Evolutionary conservation across 2,888 invertebrate species (phyloP).

Genomic region (Andricus curvator): DNA sequence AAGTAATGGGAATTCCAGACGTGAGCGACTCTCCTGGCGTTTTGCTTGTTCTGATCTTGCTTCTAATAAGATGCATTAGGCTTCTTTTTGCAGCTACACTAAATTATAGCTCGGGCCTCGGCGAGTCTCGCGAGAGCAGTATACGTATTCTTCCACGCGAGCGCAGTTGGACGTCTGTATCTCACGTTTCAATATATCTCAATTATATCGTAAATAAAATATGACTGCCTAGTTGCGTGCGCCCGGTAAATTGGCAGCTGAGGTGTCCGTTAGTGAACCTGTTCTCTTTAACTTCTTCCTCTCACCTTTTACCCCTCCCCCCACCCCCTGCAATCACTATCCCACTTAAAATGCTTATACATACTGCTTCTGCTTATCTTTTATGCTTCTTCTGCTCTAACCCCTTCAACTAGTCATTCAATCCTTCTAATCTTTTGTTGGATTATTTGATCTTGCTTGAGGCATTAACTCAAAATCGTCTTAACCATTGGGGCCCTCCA

Average conservation of each 20-base stretch:
- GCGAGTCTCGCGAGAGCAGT: slow-evolving; percentile 49
- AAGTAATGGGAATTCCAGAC: slow-evolving; percentile 44
- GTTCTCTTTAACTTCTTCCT: slow-evolving; percentile 48
- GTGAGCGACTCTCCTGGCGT: slow-evolving; percentile 34
- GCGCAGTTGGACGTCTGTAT: slow-evolving; percentile 69
- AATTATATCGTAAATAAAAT: slow-evolving; percentile 76
- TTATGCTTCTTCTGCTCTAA: not conserved
- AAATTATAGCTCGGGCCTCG: slow-evolving; percentile 61
- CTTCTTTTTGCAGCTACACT: slow-evolving; percentile 59
- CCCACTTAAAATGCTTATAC: not conserved
- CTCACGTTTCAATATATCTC: slow-evolving; percentile 73
- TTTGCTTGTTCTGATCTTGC: slow-evolving; percentile 51
- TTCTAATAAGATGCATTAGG: slow-evolving; percentile 60
- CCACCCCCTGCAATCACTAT: not conserved
- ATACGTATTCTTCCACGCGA: slow-evolving; percentile 56
- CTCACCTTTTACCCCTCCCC: slow-evolving; percentile 41
- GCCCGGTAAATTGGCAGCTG: slow-evolving; percentile 69
- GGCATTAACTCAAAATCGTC: not conserved
- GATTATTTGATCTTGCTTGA: not conserved
- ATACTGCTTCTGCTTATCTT: not conserved
- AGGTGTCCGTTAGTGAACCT: slow-evolving; percentile 57
- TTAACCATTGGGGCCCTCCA: not conserved
- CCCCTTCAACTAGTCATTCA: not conserved
- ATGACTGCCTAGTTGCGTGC: slow-evolving; percentile 71
- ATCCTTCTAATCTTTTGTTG: not conserved